Conservation (phyloP, 2,113 vertebrate genomes). For the Syngnathus floridae region DNA sequence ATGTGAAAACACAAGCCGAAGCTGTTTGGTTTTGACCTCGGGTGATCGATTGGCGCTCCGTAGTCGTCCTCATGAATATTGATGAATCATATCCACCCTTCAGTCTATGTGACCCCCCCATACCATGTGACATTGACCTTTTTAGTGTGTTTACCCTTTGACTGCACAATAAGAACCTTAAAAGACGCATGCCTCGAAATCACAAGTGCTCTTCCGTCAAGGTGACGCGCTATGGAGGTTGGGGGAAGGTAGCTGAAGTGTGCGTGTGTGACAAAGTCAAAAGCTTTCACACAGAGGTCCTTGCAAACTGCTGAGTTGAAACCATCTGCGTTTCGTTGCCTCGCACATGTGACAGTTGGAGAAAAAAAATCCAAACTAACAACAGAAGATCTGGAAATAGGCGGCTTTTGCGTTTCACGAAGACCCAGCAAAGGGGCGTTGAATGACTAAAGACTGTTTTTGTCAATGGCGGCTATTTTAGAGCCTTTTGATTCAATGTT, state of each 20-base stretch:
- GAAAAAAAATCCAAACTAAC: too few species aligned
- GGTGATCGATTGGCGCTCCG: conserved; percentile 12
- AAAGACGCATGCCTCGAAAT: background rate
- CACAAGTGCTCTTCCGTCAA: background rate
- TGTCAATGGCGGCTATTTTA: too few species aligned
- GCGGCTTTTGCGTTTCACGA: too few species aligned
- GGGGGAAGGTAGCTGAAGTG: background rate
- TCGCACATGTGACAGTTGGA: too few species aligned
- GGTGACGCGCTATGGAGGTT: background rate
- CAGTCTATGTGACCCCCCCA: conserved; percentile 3
- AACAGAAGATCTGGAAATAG: too few species aligned
- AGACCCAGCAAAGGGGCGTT: background rate
- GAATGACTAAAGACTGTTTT: background rate
- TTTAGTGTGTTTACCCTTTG: background rate
- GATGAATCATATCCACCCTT: conserved; percentile 17
- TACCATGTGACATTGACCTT: conserved; percentile 23
- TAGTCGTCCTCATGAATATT: conserved; percentile 25
- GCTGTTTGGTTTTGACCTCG: conserved; percentile 9
- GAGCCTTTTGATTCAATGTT: too few species aligned
- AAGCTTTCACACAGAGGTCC: background rate
- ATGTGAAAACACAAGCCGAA: background rate
- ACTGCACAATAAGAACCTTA: conserved; percentile 2
- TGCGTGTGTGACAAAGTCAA: background rate
- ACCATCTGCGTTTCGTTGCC: background rate
- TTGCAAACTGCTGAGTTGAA: background rate